phyloP scores from a whole-genome alignment of 2,888 invertebrate genomes.

The Oxytorus armatus region DNA sequence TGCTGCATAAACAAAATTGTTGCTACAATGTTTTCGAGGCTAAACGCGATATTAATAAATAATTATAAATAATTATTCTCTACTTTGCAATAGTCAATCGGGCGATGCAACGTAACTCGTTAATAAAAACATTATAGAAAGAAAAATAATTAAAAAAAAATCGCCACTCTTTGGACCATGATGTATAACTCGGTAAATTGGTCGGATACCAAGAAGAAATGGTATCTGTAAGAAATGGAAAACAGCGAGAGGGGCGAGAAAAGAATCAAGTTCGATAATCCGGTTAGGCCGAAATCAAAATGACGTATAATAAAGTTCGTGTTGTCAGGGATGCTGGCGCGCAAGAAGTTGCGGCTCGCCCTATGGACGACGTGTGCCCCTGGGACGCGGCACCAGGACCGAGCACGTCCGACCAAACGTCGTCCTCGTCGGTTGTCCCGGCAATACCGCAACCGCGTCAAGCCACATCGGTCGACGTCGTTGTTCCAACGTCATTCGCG shows the following conservation, averaged over 20 bases:
- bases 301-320: constrained; percentile 82
- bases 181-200: too few species aligned
- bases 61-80: too few species aligned
- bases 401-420: constrained; percentile 72
- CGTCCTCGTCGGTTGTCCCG: constrained; percentile 61
- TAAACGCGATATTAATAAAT: not conserved
- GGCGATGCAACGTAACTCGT: not conserved
- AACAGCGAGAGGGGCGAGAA: too few species aligned
- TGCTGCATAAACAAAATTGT: not conserved
- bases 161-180: too few species aligned
- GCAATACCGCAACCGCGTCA: constrained; percentile 18
- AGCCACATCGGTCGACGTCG: constrained; percentile 69
- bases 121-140: not conserved
- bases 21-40: not conserved
- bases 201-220: too few species aligned
- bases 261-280: not conserved
- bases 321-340: constrained; percentile 83
- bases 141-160: not conserved
- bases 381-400: constrained; percentile 85
- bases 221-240: too few species aligned
- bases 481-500: constrained; percentile 72
- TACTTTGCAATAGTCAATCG: not conserved
- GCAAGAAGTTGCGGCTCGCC: constrained; percentile 80
- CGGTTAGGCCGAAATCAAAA: constrained; percentile 74
- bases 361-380: constrained; percentile 87